Evolutionary conservation across 1,140 invertebrate genomes (phyloP), one percentile per base, ranked within the genome.

Genomic region (Apis florea): DNA sequence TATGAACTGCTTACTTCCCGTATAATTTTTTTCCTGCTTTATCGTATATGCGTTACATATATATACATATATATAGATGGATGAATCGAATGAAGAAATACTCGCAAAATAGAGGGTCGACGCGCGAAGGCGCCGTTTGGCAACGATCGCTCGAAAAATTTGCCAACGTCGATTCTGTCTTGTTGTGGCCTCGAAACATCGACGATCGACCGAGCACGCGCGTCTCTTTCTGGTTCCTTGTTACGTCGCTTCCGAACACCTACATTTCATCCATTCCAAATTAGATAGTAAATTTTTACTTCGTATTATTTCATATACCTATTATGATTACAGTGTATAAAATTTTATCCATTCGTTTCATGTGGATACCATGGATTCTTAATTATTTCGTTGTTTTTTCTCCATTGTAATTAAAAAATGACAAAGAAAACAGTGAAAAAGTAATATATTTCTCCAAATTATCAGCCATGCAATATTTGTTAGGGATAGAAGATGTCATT

Each of bases 41-140:
- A 5, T 17, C 24, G 24, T 63, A 31, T 40, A 40, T 40, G n/a
- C n/a, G 5, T 40, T 40, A 40, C 31, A 40, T 40, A 40, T 3
- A 6, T 40, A 40, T 40, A 40, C 6, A 40, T 40, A 40, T 6
- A 40, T 40, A 40, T 40, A 40, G 31, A 4, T 4, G 31, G 31
- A 40, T 40, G 31, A 40, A 40, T 40, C 31, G 15, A 72, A 19
- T 12, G 19, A 11, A 40, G 21, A 17, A 13, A 79, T 13, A 9
- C 24, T 49, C 53, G 71, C 71, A 17, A 77, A 47, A 49, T 54
- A 67, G 66, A 26, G 78, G 78, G 78, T 79, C 26, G 53, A 79
- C 69, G 77, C 54, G 58, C 58, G 56, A 79, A 71, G 58, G 78
- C 78, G 69, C 78, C 78, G 51, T 79, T 79, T 79, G 68, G 77